phyloP scores from a whole-genome alignment of 2,113 vertebrate genomes.

The Aphelocoma coerulescens region DNA sequence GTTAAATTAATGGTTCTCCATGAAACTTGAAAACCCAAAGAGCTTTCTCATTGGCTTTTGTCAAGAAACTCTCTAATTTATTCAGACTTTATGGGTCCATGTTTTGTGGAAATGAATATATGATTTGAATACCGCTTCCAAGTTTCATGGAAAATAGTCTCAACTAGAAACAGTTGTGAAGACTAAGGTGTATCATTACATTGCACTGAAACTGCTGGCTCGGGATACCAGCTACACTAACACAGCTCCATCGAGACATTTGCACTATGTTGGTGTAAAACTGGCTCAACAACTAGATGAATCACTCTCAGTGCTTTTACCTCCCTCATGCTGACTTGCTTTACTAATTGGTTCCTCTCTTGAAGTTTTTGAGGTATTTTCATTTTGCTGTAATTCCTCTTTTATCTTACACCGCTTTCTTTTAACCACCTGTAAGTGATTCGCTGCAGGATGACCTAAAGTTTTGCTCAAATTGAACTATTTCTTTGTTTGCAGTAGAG shows the following conservation, averaged over 20 bases:
- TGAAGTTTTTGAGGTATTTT: background rate
- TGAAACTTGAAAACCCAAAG: background rate
- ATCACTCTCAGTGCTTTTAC: background rate
- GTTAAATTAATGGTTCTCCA: background rate
- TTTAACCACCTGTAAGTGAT: background rate
- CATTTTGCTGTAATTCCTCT: background rate
- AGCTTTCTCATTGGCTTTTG: background rate
- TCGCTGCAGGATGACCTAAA: background rate
- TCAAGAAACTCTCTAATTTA: background rate
- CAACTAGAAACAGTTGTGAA: background rate
- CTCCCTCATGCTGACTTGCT: background rate
- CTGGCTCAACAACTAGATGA: background rate
- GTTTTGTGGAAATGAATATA: background rate
- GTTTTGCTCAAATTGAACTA: background rate
- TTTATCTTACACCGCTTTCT: background rate
- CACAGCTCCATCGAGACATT: accelerated
- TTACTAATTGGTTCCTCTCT: background rate
- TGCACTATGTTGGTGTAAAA: background rate
- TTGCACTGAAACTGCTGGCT: background rate
- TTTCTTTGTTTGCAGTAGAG: background rate
- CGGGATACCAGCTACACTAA: accelerated
- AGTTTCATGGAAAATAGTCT: background rate
- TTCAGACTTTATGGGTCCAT: background rate
- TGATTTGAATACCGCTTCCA: background rate
- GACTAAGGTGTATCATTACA: background rate